Base-by-base conservation (phyloP, 37 sponge, comb jelly and placozoan genomes). In the Aplysina aerophoba region DNA sequence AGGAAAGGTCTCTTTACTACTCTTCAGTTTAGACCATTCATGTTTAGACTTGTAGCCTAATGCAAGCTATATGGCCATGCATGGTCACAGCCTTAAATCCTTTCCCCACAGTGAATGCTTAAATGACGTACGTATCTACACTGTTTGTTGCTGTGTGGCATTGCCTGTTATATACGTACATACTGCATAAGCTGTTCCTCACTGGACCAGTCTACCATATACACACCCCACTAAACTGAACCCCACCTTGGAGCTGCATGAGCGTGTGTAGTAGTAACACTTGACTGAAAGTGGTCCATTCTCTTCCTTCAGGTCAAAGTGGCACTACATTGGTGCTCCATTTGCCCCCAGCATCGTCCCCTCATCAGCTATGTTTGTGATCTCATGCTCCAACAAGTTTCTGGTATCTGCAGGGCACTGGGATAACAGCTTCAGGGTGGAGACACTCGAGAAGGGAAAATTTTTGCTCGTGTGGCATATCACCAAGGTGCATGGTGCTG, bases 351-450 rank as follows among this genome's bases (percentile, higher is more conserved):
- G 87, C 61, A 22, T 93, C 4, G 33, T 33, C 8, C 39, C 91
- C 41, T 59, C 40, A 56, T 59, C 82, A 38, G 81, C 93, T 65
- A 73, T 95, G 59, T 93, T 97, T 81, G 87, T 86, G 3, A 64
- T 91, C 31, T 90, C 94, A 24, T 84, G 85, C 57, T 91, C 93
- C 73, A 95, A 91, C 44, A 91, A 91, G 72, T 59, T 91, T 22
- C 73, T 97, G 19, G 83, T 93, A 19, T 92, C 87, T 11, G 90
- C 73, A 6, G 98, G 98, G 30, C 94, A 94, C 77, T 97, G 98
- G 98, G 98, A 97, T 73, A 95, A 93, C 87, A 97, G 94, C 66
- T 82, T 97, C 57, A 77, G 94, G 53, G 96, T 95, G 24, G 59
- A 80, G 68, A 79, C 59, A 34, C 57, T 84, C 21, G 90, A 89